These are phyloP conservation scores for Chondrosia reniformis DNA, from an alignment of 37 sponge, comb jelly and placozoan genomes.

Conservation along the genomic window DNA sequence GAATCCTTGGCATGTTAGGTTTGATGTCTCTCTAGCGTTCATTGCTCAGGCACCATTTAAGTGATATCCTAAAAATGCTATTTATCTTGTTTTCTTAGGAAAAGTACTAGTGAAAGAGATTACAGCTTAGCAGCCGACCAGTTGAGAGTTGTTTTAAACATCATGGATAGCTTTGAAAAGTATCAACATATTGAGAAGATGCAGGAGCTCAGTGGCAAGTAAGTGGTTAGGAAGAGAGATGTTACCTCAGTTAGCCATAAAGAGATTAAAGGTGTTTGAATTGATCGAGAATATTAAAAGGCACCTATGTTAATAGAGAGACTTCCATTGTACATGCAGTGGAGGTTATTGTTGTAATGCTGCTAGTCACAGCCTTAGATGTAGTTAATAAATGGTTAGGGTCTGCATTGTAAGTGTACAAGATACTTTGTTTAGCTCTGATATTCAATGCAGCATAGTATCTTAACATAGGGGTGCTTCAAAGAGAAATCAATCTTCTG, in stretches of 20 bases:
- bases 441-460: no score
- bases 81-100: no score
- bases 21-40: neutral
- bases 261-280: neutral
- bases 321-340: no score
- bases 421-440: no score
- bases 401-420: neutral
- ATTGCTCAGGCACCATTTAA: neutral
- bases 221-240: neutral
- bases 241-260: neutral
- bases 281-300: no score
- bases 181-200: constrained; percentile 86
- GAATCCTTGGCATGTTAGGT: neutral
- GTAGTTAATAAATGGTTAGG: neutral
- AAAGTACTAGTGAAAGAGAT: constrained; percentile 43
- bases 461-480: no score
- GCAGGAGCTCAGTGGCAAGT: constrained; percentile 63
- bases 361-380: no score
- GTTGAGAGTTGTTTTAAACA: constrained; percentile 77
- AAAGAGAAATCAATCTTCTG: no score
- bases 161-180: constrained; percentile 81
- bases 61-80: no score
- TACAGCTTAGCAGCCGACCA: constrained; percentile 77
- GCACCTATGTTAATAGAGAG: no score
- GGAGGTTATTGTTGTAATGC: no score